Percentiles rank a stretch among this genome's conserved stretches.
These are phyloP conservation scores for Carposina sasakii DNA, from an alignment of 1,140 invertebrate species.

Conservation along the genomic window DNA sequence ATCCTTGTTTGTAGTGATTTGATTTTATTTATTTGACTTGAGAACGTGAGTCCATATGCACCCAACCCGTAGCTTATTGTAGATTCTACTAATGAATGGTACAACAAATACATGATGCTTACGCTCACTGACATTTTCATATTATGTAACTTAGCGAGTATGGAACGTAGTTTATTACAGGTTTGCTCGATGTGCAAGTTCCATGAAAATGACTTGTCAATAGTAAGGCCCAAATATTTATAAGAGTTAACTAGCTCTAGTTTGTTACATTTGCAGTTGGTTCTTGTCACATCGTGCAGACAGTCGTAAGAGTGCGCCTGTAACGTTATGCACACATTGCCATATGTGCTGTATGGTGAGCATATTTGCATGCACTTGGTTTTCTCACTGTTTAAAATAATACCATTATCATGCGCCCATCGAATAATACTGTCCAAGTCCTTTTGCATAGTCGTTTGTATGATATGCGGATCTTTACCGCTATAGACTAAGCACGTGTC, in stretches of 20 bases:
- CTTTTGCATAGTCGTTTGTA: neutral
- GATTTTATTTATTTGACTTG: slow-evolving; percentile 2
- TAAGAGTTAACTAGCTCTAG: slow-evolving; percentile 1
- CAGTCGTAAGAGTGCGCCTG: slow-evolving; percentile 1
- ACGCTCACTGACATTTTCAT: neutral
- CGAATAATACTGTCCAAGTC: neutral
- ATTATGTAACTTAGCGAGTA: slow-evolving; percentile 2
- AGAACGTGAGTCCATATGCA: slow-evolving; percentile 5
- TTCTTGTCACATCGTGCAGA: neutral
- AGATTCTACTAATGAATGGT: slow-evolving; percentile 5
- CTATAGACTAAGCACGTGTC: neutral
- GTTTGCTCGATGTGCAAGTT: slow-evolving; percentile 2
- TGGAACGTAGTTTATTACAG: neutral
- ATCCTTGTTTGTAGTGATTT: neutral
- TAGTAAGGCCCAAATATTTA: neutral
- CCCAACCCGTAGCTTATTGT: neutral
- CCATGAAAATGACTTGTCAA: slow-evolving; percentile 1
- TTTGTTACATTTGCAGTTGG: neutral
- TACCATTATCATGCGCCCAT: slow-evolving; percentile 1
- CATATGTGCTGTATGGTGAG: neutral
- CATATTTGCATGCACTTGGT: neutral
- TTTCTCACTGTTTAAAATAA: neutral
- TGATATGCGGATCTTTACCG: neutral
- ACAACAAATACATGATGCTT: neutral
- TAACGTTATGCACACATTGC: neutral